Evolutionary conservation across 2,888 invertebrate species (phyloP), one percentile per base, ranked within the genome.

Genomic region (Philonicus albiceps): DNA sequence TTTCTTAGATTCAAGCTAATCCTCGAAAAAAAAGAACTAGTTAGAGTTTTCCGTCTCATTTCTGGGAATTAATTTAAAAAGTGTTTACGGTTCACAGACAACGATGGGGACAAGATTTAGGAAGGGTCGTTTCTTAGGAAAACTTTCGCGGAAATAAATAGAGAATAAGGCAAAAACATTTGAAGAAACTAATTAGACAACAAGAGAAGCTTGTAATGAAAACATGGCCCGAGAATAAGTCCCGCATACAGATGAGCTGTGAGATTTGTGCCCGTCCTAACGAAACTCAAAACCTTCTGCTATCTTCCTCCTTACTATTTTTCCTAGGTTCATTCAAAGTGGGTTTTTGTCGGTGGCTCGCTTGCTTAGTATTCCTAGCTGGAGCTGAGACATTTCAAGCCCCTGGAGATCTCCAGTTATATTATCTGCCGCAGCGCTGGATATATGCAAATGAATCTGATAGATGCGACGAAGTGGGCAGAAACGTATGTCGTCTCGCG

Each of bases 231-330:
- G 49, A 19, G 83, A 74, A 86, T 83, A 30, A 31, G 34, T 37
- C 75, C 80, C 55, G 86, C 86, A 86, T 86, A 86, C 86, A 81
- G 83, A 86, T 86, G 86, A 86, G 86, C 81, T 86, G 40, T 19
- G 73, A 86, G 72, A 86, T 55, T 49, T 40, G 30, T 40, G 40
- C 30, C 22, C 34, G 30, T 55, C 76, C 37, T 78, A 78, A 27
- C 43, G 49, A 13, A 40, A 27, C 75, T 73, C 27, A 73, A 37
- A 43, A 27, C 84, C 40, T 84, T 43, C 73, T 72, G 73, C 27
- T 84, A 43, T 84, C 73, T 84, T 84, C 40, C 43, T 84, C 31
- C 6, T 40, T 72, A 34, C 37, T 73, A 73, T 73, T 84, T 84
- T 84, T 72, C 43, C n/a, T 73, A 30, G 73, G 40, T 73, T 30